Conservation (phyloP, 2,113 vertebrate genomes). For the Felis catus region DNA sequence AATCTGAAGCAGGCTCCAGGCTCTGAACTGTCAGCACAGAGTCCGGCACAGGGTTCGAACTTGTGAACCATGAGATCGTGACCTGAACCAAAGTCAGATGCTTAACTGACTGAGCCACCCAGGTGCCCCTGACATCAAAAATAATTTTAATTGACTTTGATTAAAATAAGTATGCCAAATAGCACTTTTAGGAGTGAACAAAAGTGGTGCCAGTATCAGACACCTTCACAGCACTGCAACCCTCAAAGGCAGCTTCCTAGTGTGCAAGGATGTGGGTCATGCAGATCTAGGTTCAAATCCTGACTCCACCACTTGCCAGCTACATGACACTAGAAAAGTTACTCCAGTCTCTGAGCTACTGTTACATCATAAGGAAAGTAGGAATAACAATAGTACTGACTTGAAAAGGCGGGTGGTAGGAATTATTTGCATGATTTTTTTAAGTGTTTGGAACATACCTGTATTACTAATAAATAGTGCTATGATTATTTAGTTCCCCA, state of each 20-base stretch:
- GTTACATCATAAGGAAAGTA: not conserved
- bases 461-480: not conserved
- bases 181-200: not conserved
- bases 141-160: slow-evolving; percentile 5
- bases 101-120: too few species aligned
- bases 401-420: not conserved
- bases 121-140: not conserved
- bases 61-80: too few species aligned
- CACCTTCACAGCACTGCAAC: not conserved
- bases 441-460: not conserved
- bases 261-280: not conserved
- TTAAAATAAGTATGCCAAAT: not conserved
- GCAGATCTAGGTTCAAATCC: not conserved
- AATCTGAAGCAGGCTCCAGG: too few species aligned
- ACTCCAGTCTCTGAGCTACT: not conserved
- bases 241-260: not conserved
- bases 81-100: too few species aligned
- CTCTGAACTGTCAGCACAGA: too few species aligned
- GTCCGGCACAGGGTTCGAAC: too few species aligned
- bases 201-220: not conserved
- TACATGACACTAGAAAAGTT: not conserved
- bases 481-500: not conserved
- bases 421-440: not conserved
- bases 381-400: not conserved
- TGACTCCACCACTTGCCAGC: not conserved